phyloP scores from a whole-genome alignment of 2,113 vertebrate genomes.

The Mustelus asterias region DNA sequence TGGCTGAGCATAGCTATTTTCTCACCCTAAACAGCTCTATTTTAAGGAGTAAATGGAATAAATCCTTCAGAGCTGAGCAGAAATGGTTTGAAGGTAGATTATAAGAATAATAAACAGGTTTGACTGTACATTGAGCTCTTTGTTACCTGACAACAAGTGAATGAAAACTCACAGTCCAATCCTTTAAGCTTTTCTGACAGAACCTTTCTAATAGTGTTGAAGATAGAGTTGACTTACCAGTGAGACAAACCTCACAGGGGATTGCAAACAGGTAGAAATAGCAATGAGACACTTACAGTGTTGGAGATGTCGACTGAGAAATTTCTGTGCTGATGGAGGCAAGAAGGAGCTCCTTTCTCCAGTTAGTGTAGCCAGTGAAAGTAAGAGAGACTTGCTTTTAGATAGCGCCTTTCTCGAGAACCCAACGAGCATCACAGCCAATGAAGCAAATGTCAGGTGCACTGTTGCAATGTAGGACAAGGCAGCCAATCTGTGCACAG shows the following conservation, averaged over 20 bases:
- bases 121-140: constrained; percentile 14
- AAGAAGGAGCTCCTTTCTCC: background rate
- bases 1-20: constrained; percentile 20
- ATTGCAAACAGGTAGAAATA: constrained; percentile 19
- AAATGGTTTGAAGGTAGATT: constrained; percentile 24
- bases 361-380: background rate
- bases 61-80: background rate
- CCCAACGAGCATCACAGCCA: background rate
- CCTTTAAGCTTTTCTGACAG: constrained; percentile 35
- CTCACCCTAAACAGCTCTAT: constrained; percentile 23
- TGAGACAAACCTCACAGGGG: background rate
- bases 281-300: background rate
- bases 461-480: background rate
- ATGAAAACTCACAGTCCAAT: background rate
- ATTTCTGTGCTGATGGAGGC: background rate
- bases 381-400: background rate
- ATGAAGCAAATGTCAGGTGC: background rate
- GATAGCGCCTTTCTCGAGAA: background rate
- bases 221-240: background rate
- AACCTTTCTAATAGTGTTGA: background rate
- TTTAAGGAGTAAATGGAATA: background rate
- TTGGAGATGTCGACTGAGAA: background rate
- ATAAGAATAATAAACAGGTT: constrained; percentile 14
- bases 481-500: background rate
- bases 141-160: constrained; percentile 30